Conservation (phyloP, 2,888 invertebrate genomes). For the Antheraea yamamai region DNA sequence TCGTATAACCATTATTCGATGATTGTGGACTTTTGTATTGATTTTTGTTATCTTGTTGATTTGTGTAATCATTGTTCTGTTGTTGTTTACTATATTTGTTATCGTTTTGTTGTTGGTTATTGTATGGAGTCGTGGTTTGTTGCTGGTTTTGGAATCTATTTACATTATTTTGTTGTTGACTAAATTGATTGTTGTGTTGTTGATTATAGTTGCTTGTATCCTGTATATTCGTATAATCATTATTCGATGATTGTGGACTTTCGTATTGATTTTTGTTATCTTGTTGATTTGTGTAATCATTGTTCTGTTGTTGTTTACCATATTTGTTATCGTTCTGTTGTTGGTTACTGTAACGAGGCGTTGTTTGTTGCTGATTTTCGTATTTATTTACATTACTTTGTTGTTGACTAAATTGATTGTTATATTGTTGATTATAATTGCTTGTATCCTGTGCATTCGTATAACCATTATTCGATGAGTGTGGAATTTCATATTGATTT, state of each 20-base stretch:
- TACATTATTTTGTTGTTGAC: not conserved
- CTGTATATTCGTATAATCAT: not conserved
- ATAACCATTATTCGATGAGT: constrained; percentile 1
- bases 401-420: not conserved
- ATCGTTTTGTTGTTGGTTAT: constrained; percentile 1
- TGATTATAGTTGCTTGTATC: constrained; percentile 8
- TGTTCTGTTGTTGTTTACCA: constrained; percentile 10
- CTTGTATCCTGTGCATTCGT: constrained; percentile 2
- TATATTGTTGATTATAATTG: constrained; percentile 8
- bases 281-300: not conserved
- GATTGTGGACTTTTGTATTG: constrained; percentile 6
- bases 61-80: not conserved
- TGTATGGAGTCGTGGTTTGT: not conserved
- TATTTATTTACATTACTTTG: not conserved
- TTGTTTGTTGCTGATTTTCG: not conserved
- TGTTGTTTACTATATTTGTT: constrained; percentile 13
- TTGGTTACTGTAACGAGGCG: not conserved
- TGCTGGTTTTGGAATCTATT: not conserved
- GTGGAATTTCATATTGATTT: not conserved
- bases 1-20: not conserved
- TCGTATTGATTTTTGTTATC: not conserved
- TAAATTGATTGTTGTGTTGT: not conserved
- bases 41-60: too few species aligned
- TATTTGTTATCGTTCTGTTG: constrained; percentile 11
- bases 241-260: constrained; percentile 7